A percentile compares a stretch with the other conserved stretches of the same genome.
Evolutionary conservation across 2,888 invertebrate genomes (phyloP).

Genomic region (Helleia helle): DNA sequence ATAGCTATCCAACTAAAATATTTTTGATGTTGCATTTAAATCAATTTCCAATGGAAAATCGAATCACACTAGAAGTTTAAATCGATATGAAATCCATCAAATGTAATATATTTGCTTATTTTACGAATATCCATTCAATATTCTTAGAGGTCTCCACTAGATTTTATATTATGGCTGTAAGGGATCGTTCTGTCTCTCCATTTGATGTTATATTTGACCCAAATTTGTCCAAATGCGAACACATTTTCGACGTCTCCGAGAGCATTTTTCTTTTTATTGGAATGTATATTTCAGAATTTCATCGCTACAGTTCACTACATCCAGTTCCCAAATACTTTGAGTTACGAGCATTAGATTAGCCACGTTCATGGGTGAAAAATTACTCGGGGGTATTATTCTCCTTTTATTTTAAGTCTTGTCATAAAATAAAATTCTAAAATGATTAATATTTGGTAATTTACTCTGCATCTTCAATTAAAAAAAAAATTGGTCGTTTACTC

Average conservation of each 20-base stretch:
- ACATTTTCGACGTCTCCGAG: constrained; percentile 48
- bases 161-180: constrained; percentile 50
- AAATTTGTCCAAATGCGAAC: constrained; percentile 57
- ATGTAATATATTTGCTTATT: constrained; percentile 15
- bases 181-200: constrained; percentile 47
- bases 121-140: constrained; percentile 34
- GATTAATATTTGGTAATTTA: no score
- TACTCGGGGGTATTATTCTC: no score
- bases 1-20: no score
- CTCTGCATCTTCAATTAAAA: no score
- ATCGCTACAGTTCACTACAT: constrained; percentile 9
- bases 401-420: no score
- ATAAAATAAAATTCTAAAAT: no score
- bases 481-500: no score
- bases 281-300: constrained; percentile 21
- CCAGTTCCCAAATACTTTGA: constrained; percentile 2
- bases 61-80: neutral
- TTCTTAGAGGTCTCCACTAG: constrained; percentile 39
- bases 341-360: neutral
- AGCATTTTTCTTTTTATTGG: constrained; percentile 54
- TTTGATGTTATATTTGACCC: constrained; percentile 53
- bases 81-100: constrained; percentile 3
- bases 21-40: no score
- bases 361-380: neutral
- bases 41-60: no score